These are phyloP conservation scores for Chaetops frenatus DNA, from an alignment of 2,113 vertebrate species.

Conservation along the genomic window DNA sequence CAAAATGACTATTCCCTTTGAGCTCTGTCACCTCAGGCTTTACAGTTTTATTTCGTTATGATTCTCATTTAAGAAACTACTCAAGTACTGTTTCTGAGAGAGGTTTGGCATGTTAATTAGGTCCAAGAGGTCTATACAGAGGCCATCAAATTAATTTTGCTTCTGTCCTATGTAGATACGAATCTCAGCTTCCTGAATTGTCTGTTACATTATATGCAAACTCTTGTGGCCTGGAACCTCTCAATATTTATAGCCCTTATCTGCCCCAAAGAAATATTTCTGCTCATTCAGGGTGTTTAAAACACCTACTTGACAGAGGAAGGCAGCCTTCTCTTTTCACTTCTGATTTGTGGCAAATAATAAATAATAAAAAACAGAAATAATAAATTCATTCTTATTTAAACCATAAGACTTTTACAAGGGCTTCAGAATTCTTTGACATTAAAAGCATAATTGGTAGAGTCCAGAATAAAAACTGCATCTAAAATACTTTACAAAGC, in stretches of 20 bases:
- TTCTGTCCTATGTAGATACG: not conserved
- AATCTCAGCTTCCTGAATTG: slow-evolving; percentile 16
- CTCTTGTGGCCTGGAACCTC: not conserved
- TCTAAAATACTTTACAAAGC: not conserved
- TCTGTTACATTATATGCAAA: not conserved
- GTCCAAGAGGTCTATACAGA: not conserved
- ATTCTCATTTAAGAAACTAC: slow-evolving; percentile 31
- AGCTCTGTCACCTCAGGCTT: slow-evolving; percentile 38
- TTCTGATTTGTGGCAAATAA: not conserved
- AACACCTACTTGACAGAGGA: not conserved
- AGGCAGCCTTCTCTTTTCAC: not conserved
- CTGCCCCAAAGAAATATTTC: not conserved
- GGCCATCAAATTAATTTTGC: slow-evolving; percentile 30
- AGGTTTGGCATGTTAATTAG: slow-evolving; percentile 33
- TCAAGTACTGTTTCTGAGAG: slow-evolving; percentile 22
- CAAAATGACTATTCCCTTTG: slow-evolving; percentile 1
- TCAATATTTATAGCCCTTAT: not conserved
- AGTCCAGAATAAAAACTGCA: not conserved
- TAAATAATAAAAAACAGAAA: no score
- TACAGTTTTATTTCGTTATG: not conserved
- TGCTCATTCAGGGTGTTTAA: not conserved
- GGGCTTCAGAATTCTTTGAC: not conserved
- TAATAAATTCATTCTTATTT: not conserved
- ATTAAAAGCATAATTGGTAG: not conserved
- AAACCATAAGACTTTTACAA: not conserved